Evolutionary conservation across 2,113 vertebrate species (phyloP), one percentile per base, ranked within the genome.

Genomic region (Phaethon lepturus): DNA sequence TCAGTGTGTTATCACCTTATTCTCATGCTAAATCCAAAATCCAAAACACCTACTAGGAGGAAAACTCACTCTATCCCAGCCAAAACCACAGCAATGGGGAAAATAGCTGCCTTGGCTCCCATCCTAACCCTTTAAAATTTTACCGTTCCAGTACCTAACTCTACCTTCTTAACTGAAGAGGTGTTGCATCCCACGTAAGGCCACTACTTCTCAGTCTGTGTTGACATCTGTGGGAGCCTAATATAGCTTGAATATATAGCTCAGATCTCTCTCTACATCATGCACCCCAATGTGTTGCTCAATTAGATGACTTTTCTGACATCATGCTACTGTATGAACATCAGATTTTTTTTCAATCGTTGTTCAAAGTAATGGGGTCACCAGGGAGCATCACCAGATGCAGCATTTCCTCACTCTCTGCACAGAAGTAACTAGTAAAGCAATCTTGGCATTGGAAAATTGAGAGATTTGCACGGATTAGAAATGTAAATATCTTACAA

Each of bases 301-400:
- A 64, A 47, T 80, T 86, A 62, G 26, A 55, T 76, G 75, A 86
- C 75, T 88, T 26, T 72, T 66, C 53, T 93, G 89, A 68, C 71
- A 72, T 40, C 58, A 40, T 50, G 62, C 49, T 88, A 25, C 53
- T 60, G 44, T 66, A 52, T 8, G 64, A 80, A 84, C 38, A 69
- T 62, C 52, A 78, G 74, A 62, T 18, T 2, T 9, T 14, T 72
- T 88, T 95, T 74, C 28, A 88, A 71, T 88, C 23, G 6, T 72
- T 86, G 49, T 79, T 64, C 79, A 75, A 95, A 95, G 71, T 95
- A 88, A 89, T 86, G 80, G 67, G 63, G 50, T 91, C 92, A 94
- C 49, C 20, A 73, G 31, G 45, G 59, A 76, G 62, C 86, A 88
- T 60, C 4, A 8, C 28, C 58, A 86, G 79, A 29, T 20, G 23